A percentile compares a stretch with the other conserved stretches of the same genome.
phyloP scores from a whole-genome alignment of 2,888 invertebrate genomes.

The Drosophila robusta region DNA sequence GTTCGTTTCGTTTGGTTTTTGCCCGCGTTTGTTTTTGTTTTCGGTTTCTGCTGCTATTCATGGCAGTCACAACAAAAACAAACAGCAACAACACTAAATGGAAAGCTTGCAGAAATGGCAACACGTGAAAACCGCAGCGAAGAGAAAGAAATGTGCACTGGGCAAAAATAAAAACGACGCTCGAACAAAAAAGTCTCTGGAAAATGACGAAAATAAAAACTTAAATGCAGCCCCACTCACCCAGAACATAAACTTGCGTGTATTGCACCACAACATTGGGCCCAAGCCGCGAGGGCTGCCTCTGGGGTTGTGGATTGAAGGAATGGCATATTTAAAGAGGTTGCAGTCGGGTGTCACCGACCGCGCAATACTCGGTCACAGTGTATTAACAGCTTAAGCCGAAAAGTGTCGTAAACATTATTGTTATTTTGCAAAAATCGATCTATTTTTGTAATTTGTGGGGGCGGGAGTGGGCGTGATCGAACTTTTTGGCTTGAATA shows the following conservation, averaged over 20 bases:
- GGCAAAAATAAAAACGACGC: constrained; percentile 10
- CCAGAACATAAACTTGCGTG: constrained; percentile 64
- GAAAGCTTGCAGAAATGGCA: constrained; percentile 66
- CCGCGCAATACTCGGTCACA: too few relatives aligned
- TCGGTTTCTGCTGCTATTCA: constrained; percentile 61
- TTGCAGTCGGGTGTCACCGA: too few relatives aligned
- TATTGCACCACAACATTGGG: constrained; percentile 42
- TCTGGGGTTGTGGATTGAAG: constrained; percentile 4
- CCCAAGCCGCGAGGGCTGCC: constrained; percentile 35
- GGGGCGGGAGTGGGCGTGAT: too few relatives aligned
- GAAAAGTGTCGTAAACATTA: too few relatives aligned
- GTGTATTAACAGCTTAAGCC: too few relatives aligned
- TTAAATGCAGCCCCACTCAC: constrained; percentile 64
- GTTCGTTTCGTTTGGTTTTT: constrained; percentile 17
- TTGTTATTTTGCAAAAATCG: too few relatives aligned
- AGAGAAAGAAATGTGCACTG: constrained; percentile 39
- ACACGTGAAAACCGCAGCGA: constrained; percentile 74
- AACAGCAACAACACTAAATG: constrained; percentile 22
- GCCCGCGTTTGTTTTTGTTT: constrained; percentile 32
- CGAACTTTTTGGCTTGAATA: too few relatives aligned
- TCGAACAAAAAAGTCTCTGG: constrained; percentile 25
- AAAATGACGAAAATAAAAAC: constrained; percentile 60
- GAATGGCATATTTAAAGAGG: too few relatives aligned
- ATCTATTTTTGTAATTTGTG: too few relatives aligned
- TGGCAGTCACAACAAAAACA: constrained; percentile 53